A percentile compares a stretch with the other conserved stretches of the same genome.
phyloP scores from a whole-genome alignment of 2,113 vertebrate species.

The Neodontobutis hainanensis region DNA sequence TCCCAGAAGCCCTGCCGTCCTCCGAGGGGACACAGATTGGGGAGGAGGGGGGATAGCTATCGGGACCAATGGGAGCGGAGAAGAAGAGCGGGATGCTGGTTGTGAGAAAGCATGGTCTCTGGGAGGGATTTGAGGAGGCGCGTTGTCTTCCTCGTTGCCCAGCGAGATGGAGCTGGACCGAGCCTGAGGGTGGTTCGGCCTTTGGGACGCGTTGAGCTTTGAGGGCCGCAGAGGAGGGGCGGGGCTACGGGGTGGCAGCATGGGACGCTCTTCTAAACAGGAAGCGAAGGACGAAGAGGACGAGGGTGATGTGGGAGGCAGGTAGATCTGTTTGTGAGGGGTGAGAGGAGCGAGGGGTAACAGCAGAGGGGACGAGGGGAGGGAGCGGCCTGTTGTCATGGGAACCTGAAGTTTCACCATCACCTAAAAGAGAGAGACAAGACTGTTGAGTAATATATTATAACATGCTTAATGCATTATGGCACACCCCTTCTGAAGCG shows the following conservation, averaged over 20 bases:
- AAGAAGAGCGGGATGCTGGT: slow-evolving; percentile 90
- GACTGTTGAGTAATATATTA: background rate
- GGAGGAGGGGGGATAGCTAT: slow-evolving; percentile 85
- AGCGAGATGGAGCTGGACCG: slow-evolving; percentile 69
- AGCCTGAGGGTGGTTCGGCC: slow-evolving; percentile 48
- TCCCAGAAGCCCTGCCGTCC: slow-evolving; percentile 78
- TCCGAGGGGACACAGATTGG: slow-evolving; percentile 80
- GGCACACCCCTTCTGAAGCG: too few species aligned
- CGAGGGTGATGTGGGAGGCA: slow-evolving; percentile 70
- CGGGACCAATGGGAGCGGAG: slow-evolving; percentile 77
- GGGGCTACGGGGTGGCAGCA: slow-evolving; percentile 88
- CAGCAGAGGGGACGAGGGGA: slow-evolving; percentile 79
- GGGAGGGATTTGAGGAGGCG: slow-evolving; percentile 89
- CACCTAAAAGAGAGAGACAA: slow-evolving; percentile 69
- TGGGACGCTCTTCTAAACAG: slow-evolving; percentile 83
- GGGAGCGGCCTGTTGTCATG: slow-evolving; percentile 61
- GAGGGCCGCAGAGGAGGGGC: slow-evolving; percentile 86
- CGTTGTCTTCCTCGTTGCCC: slow-evolving; percentile 77
- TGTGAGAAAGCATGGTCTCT: slow-evolving; percentile 88
- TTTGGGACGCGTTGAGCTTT: slow-evolving; percentile 67
- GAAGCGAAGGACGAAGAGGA: slow-evolving; percentile 75
- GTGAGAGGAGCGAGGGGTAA: slow-evolving; percentile 57
- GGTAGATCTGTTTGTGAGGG: slow-evolving; percentile 76
- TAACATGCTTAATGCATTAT: too few species aligned
- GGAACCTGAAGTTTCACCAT: slow-evolving; percentile 91